phyloP scores from a whole-genome alignment of 2,888 invertebrate species.

The Athalia rosae region DNA sequence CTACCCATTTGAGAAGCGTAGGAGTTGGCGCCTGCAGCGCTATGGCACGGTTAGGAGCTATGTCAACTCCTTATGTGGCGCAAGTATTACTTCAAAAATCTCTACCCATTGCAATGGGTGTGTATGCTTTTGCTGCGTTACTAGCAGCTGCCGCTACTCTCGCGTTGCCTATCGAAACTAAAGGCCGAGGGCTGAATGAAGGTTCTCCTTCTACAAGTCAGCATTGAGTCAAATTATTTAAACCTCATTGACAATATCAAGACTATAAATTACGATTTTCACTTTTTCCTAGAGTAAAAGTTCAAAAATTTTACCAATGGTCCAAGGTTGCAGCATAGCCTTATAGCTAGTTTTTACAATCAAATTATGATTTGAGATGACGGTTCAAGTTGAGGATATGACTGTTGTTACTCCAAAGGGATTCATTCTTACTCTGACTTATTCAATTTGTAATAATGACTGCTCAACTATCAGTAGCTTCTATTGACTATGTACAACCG shows the following conservation, averaged over 20 bases:
- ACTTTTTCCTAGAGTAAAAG: background rate
- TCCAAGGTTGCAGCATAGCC: background rate
- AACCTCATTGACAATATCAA: background rate
- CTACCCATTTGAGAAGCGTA: conserved; percentile 89
- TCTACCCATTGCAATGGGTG: conserved; percentile 82
- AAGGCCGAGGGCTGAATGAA: conserved; percentile 82
- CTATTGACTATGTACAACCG: background rate
- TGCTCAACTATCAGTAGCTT: background rate
- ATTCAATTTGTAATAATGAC: background rate
- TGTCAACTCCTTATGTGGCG: conserved; percentile 95
- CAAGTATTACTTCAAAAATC: conserved; percentile 90
- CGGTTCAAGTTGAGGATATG: background rate
- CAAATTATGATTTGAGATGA: no score
- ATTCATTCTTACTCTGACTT: no score
- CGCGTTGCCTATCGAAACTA: conserved; percentile 90
- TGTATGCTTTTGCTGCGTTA: conserved; percentile 86
- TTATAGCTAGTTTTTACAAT: no score
- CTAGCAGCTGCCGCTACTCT: conserved; percentile 85
- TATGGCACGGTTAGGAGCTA: conserved; percentile 93
- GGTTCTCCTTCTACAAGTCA: conserved; percentile 10
- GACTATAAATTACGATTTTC: background rate
- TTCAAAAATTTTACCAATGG: background rate
- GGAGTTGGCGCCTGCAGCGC: conserved; percentile 96
- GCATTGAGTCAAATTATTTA: background rate
- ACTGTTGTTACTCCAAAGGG: background rate